Evolutionary conservation across 2,888 invertebrate genomes (phyloP), one percentile per base, ranked within the genome.

Genomic region (Aleiodes testaceus): DNA sequence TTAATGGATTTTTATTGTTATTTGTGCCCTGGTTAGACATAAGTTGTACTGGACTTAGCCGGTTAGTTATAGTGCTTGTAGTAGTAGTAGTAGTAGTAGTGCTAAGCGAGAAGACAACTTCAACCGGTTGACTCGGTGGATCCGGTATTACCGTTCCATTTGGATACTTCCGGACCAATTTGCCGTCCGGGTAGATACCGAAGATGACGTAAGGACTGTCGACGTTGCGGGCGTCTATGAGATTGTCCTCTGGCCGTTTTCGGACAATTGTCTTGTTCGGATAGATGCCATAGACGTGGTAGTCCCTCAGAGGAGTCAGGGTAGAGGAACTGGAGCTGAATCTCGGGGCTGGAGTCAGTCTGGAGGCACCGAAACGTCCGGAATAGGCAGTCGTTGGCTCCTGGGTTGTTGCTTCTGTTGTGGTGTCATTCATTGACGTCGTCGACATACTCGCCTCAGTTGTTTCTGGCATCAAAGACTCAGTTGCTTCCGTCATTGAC

Each of bases 71-170:
- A 77, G 86, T 80, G 82, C 85, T 86, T 84, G 87, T 87, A 66
- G 75, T 75, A 72, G 74, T 75, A 71, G 79, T 80, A 65, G 82
- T 83, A 77, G 84, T 84, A 79, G 82, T 80, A 77, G 86, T 86
- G 78, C 82, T 86, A 82, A 86, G 85, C 73, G 85, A 81, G 79
- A 86, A 87, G 72, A 87, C 85, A 81, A 86, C 82, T 82, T 87
- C 87, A 71, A 87, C 85, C 74, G 87, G 87, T 77, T 81, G 86
- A 72, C 81, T 84, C 70, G 86, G 85, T 72, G 86, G 84, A 84
- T 93, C 92, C 88, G 93, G 93, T 87, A 94, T 92, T 88, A 92
- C 89, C 85, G 94, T 93, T 87, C 94, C 94, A 83, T 94, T 94
- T 77, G 94, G 94, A 86, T 92, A 94, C 89, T 93, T 94, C 88